phyloP scores from a whole-genome alignment of 2,888 invertebrate species.

The Drosophila mayaguana region DNA sequence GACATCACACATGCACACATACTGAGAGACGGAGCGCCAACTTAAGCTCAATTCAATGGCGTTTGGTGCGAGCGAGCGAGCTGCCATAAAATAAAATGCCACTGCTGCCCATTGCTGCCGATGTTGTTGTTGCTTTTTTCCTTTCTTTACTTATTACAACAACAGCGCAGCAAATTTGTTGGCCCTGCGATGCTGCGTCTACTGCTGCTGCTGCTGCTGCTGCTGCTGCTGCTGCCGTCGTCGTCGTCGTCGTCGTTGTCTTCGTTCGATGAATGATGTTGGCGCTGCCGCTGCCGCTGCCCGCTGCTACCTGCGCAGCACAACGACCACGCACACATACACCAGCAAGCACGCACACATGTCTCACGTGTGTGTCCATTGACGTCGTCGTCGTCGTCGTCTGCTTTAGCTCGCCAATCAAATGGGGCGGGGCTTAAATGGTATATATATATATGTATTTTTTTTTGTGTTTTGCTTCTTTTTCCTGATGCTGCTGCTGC shows the following conservation, averaged over 20 bases:
- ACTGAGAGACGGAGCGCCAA: constrained; percentile 59
- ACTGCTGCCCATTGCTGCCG: constrained; percentile 39
- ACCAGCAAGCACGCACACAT: constrained; percentile 45
- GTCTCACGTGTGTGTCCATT: constrained; percentile 75
- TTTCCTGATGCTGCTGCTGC: constrained; percentile 45
- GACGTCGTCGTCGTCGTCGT: constrained; percentile 66
- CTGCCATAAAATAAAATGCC: constrained; percentile 62
- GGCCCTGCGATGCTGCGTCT: constrained; percentile 63
- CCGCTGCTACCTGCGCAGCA: constrained; percentile 73
- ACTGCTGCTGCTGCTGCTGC: constrained; percentile 33
- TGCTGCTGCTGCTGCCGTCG: background rate
- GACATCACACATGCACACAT: constrained; percentile 31
- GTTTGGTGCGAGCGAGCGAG: constrained; percentile 74
- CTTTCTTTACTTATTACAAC: constrained; percentile 69
- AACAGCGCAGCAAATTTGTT: constrained; percentile 57
- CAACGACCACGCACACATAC: constrained; percentile 41
- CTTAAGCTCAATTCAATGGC: constrained; percentile 77
- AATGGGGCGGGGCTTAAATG: constrained; percentile 84
- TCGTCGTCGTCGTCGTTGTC: constrained; percentile 52
- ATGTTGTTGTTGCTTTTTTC: constrained; percentile 42
- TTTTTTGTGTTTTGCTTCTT: constrained; percentile 54
- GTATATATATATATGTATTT: constrained; percentile 36
- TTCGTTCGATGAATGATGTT: constrained; percentile 78
- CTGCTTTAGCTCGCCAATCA: constrained; percentile 82
- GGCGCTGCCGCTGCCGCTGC: constrained; percentile 57